Evolutionary conservation across 2,113 vertebrate species (phyloP), one percentile per base, ranked within the genome.

Genomic region (Phaethon lepturus): DNA sequence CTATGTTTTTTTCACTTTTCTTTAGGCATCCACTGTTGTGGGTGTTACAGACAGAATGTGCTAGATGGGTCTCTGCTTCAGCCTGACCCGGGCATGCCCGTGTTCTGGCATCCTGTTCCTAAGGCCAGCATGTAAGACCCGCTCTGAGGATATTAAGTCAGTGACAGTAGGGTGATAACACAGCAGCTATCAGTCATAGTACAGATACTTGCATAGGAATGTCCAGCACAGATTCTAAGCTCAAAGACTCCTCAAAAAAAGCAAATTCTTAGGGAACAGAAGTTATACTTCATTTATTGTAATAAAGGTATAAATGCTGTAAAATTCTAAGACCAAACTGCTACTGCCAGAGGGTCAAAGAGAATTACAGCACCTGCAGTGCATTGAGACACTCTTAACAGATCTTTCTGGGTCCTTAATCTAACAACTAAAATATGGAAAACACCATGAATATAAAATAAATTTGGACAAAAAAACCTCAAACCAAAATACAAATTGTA

Each of bases 1-100:
- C 17, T 60, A 20, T 28, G 19, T 2, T 60, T 83, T 82, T n/a
- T 40, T 33, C 3, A 60, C 28, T 76, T 62, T 60, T 60, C 13
- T 58, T 47, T 63, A 47, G 11, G 23, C 4, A 3, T 13, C 13
- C 11, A 28, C n/a, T 60, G 7, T 28, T 0, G 0, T 47, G 16
- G 6, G 13, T 42, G 18, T 10, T 42, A 53, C 44, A n/a, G 53
- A 26, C 17, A 73, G 53, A 35, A 58, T 55, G 24, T 52, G 44
- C 31, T 52, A 24, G 53, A 17, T 49, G 47, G 20, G 14, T 60
- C n/a, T 56, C 24, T 72, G 42, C 50, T 73, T 80, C 44, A 35
- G 29, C 24, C 19, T 69, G 28, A 69, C n/a, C 56, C 50, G 56
- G 62, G 3, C 23, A 45, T 6, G 16, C 31, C 50, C 1, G 0